Evolutionary conservation across 2,797 vertebrate genomes (phyloP), one percentile per base, ranked within the genome.

Genomic region (Notamacropus eugenii): DNA sequence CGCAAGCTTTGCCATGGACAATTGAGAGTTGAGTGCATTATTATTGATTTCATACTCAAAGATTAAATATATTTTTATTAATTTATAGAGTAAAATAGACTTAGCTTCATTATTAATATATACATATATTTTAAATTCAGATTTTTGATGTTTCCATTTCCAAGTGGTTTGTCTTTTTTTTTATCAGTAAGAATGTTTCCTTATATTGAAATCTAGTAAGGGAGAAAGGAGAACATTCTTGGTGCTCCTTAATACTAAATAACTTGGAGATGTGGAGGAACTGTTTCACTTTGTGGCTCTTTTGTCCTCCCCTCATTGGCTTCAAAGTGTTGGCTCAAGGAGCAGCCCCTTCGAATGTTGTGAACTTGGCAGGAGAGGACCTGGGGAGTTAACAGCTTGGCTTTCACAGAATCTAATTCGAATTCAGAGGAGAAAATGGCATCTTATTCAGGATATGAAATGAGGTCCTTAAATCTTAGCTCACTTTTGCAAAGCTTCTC

Each of bases 391-490:
- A 22, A 52, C 82, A 46, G 87, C 95, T 92, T 92, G 93, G 91
- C 93, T 92, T 87, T 87, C 94, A 93, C 90, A 67, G 54, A 74
- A n/a, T 54, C 93, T 97, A 92, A 92, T 92, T 96, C 96, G 93
- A 54, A 62, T 92, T 96, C 92, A 0, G 90, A 95, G 94, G 55
- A 96, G 91, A 91, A 96, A 92, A 91, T 96, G 95, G 95, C 91
- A 57, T 94, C 95, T 94, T 95, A 46, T 94, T 96, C 90, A 95
- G 97, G 90, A 96, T 95, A 95, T 95, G 94, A 97, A 93, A 95
- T 46, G 87, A 93, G 93, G 59, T 82, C 34, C 95, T 95, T 94
- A 55, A 93, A 94, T 55, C 58, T 24, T 87, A 59, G 54, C 62
- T 90, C 95, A 40, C 16, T 34, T 92, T 94, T 96, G 54, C 93